Evolutionary conservation across 1,140 invertebrate genomes (phyloP), one percentile per base, ranked within the genome.

Genomic region (Aphaenogaster ashmeadi): DNA sequence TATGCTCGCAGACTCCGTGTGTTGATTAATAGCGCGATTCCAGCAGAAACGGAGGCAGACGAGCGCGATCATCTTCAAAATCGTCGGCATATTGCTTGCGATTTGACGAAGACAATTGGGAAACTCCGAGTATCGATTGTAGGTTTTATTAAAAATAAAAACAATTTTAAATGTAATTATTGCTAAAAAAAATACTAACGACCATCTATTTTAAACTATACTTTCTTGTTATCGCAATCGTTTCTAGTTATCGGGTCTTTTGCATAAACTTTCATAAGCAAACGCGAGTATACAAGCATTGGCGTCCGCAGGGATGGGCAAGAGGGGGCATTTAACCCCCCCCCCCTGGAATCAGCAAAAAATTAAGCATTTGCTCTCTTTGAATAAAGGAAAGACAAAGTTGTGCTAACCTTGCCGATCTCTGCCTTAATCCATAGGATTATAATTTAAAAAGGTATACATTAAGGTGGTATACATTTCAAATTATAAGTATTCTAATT

Each of bases 11-110:
- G 41, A 33, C 77, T 52, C n/a, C 18, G 38, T 80, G 44, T 36
- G 64, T 71, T 62, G 64, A 81, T 71, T 80, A 80, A 80, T 54
- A 69, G 47, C 78, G 44, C 47, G 33, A 80, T 69, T 67, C 27
- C 18, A 41, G n/a, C 44, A 27, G 33, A 79, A 52, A 67, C 77
- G 21, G 44, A 50, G 69, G n/a, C 18, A 41, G 62, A 69, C 78
- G 9, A 67, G 60, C 13, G 33, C 33, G 44, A 80, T 54, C 15
- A 41, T 80, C 36, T 52, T 69, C 18, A 27, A 67, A 50, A 67
- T 50, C 21, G 15, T 44, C 8, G 3, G 38, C 3, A 6, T 38
- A 54, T 78, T 11, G 13, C 56, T 60, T 81, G 66, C 41, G 15
- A 1, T 21, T 7, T 15, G 41, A 27, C 41, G 3, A 3, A 15